A percentile compares a stretch with the other conserved stretches of the same genome.
Evolutionary conservation across 2,888 invertebrate species (phyloP).

Genomic region (Tetramorium bicarinatum): DNA sequence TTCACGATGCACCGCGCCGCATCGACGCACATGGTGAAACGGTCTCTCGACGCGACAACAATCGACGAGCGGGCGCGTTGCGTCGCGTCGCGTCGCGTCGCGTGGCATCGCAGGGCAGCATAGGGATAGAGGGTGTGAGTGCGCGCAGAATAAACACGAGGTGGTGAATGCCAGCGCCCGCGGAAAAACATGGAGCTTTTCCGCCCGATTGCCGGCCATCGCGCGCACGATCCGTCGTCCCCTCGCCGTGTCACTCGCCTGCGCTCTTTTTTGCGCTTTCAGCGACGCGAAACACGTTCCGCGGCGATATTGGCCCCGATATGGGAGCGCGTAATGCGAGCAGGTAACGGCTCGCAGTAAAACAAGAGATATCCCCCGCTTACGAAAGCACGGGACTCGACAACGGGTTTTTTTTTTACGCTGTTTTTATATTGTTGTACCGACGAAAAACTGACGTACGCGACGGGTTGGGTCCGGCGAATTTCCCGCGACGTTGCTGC

Average conservation of each 20-base stretch:
- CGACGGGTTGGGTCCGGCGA: not conserved
- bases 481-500: not conserved
- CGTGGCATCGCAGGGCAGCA: not conserved
- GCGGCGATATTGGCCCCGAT: constrained; percentile 15
- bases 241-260: not conserved
- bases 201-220: not conserved
- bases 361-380: constrained; percentile 5
- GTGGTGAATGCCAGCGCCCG: not conserved
- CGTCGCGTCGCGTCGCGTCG: not conserved
- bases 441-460: not conserved
- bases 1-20: not conserved
- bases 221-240: not conserved
- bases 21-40: not conserved
- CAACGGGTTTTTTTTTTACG: constrained; percentile 30
- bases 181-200: constrained; percentile 8
- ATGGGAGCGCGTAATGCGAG: not conserved
- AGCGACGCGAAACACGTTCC: constrained; percentile 3
- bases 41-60: not conserved
- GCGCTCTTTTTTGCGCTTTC: not conserved
- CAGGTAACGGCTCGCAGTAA: not conserved
- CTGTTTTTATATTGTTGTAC: not conserved
- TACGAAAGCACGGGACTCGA: not conserved
- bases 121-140: not conserved
- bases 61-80: not conserved
- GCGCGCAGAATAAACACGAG: not conserved